Evolutionary conservation across 2,797 vertebrate species (phyloP).

Genomic region (Gymnoscopelus braueri): DNA sequence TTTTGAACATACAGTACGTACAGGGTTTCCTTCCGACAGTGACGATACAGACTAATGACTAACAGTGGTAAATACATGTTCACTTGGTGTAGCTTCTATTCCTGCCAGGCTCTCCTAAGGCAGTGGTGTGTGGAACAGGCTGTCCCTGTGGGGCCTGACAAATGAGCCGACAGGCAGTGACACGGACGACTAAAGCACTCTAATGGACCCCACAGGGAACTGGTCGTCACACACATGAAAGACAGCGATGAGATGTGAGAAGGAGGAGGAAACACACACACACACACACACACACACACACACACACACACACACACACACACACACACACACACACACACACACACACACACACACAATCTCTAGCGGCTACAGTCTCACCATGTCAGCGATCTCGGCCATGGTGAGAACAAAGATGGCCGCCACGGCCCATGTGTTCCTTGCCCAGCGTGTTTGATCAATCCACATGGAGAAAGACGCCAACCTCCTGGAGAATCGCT

Average conservation of each 20-base stretch:
- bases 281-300: constrained; percentile 12
- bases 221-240: constrained; percentile 60
- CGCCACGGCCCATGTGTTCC: constrained; percentile 95
- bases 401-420: constrained; percentile 93
- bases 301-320: neutral
- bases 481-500: constrained; percentile 91
- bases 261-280: constrained; percentile 37
- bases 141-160: constrained; percentile 60
- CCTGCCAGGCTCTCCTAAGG: constrained; percentile 43
- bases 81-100: constrained; percentile 33
- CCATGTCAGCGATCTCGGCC: constrained; percentile 94
- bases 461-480: constrained; percentile 97
- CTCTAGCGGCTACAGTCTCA: constrained; percentile 63
- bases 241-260: constrained; percentile 49
- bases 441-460: constrained; percentile 93
- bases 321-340: constrained; percentile 33
- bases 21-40: neutral
- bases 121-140: constrained; percentile 62
- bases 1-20: too few species aligned
- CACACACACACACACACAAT: constrained; percentile 1
- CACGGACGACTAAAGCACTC: constrained; percentile 59
- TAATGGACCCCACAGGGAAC: constrained; percentile 76
- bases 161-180: constrained; percentile 70
- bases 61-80: constrained; percentile 32
- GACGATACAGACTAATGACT: constrained; percentile 7